phyloP scores from a whole-genome alignment of 1,140 invertebrate species.

The Melipona quadrifasciata region DNA sequence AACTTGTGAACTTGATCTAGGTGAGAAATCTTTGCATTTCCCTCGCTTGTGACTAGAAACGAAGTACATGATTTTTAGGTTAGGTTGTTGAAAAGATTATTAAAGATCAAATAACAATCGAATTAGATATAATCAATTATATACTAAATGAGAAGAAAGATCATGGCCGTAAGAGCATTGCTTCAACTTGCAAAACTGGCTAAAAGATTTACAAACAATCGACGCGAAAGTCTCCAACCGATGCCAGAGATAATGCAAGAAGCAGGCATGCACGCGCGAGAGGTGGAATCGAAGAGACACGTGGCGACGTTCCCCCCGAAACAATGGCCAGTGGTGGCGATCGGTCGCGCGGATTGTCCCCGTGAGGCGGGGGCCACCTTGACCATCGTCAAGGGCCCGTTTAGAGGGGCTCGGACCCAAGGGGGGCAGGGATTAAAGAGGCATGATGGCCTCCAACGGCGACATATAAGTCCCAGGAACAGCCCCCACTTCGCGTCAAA shows the following conservation, averaged over 20 bases:
- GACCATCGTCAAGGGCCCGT: slow-evolving; percentile 66
- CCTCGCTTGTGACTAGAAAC: too few species aligned
- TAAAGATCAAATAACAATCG: too few species aligned
- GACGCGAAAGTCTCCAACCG: not conserved
- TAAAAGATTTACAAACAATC: not conserved
- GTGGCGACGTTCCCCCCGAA: slow-evolving; percentile 7
- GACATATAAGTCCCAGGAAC: slow-evolving; percentile 74
- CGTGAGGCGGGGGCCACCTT: slow-evolving; percentile 68
- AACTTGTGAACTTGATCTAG: too few species aligned
- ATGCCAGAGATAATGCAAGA: not conserved
- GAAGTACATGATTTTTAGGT: too few species aligned
- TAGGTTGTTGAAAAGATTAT: too few species aligned
- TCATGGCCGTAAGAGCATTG: too few species aligned
- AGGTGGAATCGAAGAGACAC: not conserved
- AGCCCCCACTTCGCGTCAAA: slow-evolving; percentile 73
- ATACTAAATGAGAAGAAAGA: too few species aligned
- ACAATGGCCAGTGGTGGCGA: not conserved
- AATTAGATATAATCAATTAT: too few species aligned
- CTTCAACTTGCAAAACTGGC: too few species aligned
- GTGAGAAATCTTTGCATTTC: too few species aligned
- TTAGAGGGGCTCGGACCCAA: slow-evolving; percentile 39
- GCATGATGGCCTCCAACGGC: slow-evolving; percentile 70
- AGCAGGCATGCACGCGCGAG: not conserved
- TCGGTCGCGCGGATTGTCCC: slow-evolving; percentile 30
- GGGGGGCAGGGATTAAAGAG: slow-evolving; percentile 42